Evolutionary conservation across 1,140 invertebrate genomes (phyloP), one percentile per base, ranked within the genome.

Genomic region (Sitophilus oryzae): DNA sequence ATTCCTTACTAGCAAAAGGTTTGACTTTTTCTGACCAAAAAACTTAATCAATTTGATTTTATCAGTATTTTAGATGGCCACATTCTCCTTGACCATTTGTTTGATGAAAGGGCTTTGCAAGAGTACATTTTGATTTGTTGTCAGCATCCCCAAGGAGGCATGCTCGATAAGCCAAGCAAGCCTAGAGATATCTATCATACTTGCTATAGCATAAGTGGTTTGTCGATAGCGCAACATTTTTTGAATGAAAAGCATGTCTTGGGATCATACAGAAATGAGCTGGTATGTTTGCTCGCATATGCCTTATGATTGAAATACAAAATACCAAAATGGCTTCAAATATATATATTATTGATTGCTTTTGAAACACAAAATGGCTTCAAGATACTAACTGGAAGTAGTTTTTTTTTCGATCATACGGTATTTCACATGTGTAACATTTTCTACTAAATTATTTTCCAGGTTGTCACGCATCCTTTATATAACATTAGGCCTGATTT

Each of bases 121-220:
- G 90, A 98, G 70, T 99, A 98, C 72, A 80, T 99, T 51, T 73
- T 98, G 52, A 77, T 93, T 10, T 96, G 93, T 69, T 98, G 94
- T 70, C 94, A 98, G 71, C 77, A 86, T 70, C 71, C 78, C n/a
- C 75, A 77, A 52, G 96, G 96, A n/a, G 95, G 96, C 11, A 78
- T 99, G 15, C 76, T 93, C 58, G 96, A 99, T 73, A 99, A 98
- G 76, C 96, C 96, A 56, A 87, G 86, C 66, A 96, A 93, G 71
- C 76, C 79, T 45, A 76, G 85, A 60, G 96, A 98, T 76, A 82
- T 90, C 51, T 98, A 98, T 72, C 96, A 99, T 69, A 97, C 94
- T 0, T 98, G 95, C 73, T 98, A 99, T 68, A 86, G 86, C 2
- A 73, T 98, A 2, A 94, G 93, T 76, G 96, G 96, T n/a, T 74